These are phyloP conservation scores for Petrocephalus schoutedeni DNA, from an alignment of 2,797 vertebrate species.

Conservation along the genomic window DNA sequence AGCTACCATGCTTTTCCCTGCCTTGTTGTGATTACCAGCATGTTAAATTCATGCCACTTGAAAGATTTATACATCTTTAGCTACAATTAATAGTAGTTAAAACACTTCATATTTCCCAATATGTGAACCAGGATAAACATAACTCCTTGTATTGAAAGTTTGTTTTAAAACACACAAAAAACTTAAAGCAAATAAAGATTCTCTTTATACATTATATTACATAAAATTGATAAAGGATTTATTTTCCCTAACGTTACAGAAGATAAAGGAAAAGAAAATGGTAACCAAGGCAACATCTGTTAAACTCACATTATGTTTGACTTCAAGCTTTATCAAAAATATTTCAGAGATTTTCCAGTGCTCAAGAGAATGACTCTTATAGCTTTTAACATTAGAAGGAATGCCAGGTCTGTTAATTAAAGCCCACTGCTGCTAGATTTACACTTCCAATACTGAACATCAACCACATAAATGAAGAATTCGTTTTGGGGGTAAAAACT, in stretches of 20 bases:
- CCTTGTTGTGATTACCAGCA: slow-evolving; percentile 29
- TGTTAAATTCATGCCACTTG: slow-evolving; percentile 36
- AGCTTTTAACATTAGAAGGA: not conserved
- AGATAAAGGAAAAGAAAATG: slow-evolving; percentile 13
- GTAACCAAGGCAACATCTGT: slow-evolving; percentile 60
- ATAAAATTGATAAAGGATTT: slow-evolving; percentile 59
- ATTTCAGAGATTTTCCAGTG: not conserved
- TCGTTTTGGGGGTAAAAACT: not conserved
- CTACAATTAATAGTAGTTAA: slow-evolving; percentile 27
- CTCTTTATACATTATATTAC: slow-evolving; percentile 42
- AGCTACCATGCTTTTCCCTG: slow-evolving; percentile 29
- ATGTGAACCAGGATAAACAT: slow-evolving; percentile 34
- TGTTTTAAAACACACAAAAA: slow-evolving; percentile 40
- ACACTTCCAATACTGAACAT: not conserved
- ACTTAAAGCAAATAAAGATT: slow-evolving; percentile 29
- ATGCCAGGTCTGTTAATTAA: not conserved
- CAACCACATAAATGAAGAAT: not conserved
- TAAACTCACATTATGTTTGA: slow-evolving; percentile 65
- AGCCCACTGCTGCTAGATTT: not conserved
- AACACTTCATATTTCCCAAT: slow-evolving; percentile 31
- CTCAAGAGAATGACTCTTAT: not conserved
- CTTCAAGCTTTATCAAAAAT: slow-evolving; percentile 42
- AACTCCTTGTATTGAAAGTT: not conserved
- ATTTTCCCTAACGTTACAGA: slow-evolving; percentile 42
- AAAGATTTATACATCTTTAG: slow-evolving; percentile 25